Conservation (phyloP, 2,797 vertebrate genomes). For the Sarcophilus harrisii region DNA sequence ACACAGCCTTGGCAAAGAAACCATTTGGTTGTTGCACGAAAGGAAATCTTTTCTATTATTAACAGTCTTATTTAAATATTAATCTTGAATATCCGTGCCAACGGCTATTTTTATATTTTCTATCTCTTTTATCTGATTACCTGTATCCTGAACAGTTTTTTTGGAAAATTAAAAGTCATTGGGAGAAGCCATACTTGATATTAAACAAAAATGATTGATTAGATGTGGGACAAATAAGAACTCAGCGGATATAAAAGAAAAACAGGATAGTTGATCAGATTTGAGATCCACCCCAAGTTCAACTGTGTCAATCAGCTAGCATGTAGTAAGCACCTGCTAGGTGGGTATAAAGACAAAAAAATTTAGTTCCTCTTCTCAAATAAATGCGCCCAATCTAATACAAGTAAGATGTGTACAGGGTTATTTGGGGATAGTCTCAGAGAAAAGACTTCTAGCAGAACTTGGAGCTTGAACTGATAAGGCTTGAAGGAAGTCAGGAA, state of each 20-base stretch:
- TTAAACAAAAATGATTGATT: neutral
- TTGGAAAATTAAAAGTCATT: neutral
- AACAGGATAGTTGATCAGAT: neutral
- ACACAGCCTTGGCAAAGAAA: conserved; percentile 87
- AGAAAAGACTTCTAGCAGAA: neutral
- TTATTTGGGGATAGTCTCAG: neutral
- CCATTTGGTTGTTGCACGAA: neutral
- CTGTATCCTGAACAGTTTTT: too few species aligned
- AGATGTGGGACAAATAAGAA: neutral
- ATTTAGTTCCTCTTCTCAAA: neutral
- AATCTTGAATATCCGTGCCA: neutral
- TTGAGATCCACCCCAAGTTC: neutral
- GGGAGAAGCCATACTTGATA: neutral
- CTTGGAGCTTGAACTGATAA: neutral
- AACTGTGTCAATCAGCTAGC: neutral
- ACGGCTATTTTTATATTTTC: neutral
- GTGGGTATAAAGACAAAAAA: neutral
- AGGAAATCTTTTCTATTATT: neutral
- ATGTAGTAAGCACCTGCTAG: neutral
- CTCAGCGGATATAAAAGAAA: neutral
- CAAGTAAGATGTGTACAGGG: neutral
- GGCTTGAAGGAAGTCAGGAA: neutral
- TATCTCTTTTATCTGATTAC: neutral
- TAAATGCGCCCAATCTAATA: neutral
- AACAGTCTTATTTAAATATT: neutral